Evolutionary conservation across 2,888 invertebrate species (phyloP), one percentile per base, ranked within the genome.

Genomic region (Coleophora flavipennella): DNA sequence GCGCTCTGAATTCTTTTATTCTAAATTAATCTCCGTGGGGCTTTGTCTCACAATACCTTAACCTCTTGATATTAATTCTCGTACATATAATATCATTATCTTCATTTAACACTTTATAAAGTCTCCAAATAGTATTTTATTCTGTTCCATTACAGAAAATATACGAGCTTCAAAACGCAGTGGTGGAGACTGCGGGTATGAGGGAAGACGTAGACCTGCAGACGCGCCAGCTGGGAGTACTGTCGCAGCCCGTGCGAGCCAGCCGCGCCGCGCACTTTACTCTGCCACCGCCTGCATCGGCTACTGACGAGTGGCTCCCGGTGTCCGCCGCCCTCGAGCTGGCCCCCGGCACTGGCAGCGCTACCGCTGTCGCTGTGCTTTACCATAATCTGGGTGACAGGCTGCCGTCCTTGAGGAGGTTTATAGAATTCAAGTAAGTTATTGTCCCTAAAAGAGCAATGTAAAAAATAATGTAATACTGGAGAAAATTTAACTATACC

Each of bases 341-440:
- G n/a, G 43, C 61, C 1, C 6, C 63, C 1, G 61, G 62, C 31
- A 61, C 53, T n/a, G 67, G 64, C 2, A 78, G 77, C 27, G 66
- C 66, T 3, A 67, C 79, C 0, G 66, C 81, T 1, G 81, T 87
- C 8, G 85, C 88, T 13, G 83, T 90, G 8, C 80, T 88, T 48
- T 92, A 90, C 61, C 87, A 87, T 52, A 89, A 90, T 53, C 67
- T 91, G 41, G 87, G 88, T 7, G 74, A 85, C 3, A 88, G 89
- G 51, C 70, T 91, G 44, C 91, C 91, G 0, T 85, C 85, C 0
- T 68, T 90, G 40, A 87, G 88, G 37, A 83, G 88, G 46, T 76
- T 76, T 38, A 86, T 88, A 45, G 87, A 90, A 59, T 81, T 87
- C 48, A 87, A 87, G 91, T 91, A 73, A 86, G 88, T 43, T 26